Conservation (phyloP, 2,113 vertebrate genomes). For the Monarcha castaneiventris region DNA sequence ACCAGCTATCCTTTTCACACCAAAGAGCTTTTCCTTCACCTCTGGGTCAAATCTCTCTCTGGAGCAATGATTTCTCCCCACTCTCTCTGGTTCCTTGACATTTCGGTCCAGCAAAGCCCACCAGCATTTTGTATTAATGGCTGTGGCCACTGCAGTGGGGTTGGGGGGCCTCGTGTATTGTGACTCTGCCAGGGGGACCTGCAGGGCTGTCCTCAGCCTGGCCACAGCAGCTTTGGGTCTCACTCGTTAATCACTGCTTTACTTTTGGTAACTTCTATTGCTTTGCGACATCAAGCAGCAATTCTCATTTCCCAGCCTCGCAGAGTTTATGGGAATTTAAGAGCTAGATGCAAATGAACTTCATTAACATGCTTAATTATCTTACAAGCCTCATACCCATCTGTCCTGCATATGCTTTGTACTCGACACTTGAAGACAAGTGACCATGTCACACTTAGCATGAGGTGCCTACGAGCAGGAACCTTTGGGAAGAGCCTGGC, state of each 20-base stretch:
- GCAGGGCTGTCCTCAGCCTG: background rate
- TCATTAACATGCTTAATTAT: conserved; percentile 46
- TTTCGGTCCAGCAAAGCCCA: background rate
- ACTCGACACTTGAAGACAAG: background rate
- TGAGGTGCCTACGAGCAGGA: rapidly evolving
- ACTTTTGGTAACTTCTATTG: background rate
- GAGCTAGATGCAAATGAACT: conserved; percentile 40
- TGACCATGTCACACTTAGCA: background rate
- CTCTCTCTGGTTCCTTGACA: rapidly evolving
- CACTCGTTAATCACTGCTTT: background rate
- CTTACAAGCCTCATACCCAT: background rate
- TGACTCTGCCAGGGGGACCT: background rate
- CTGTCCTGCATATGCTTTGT: conserved; percentile 41
- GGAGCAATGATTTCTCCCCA: rapidly evolving
- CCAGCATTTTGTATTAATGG: background rate
- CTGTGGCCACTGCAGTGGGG: rapidly evolving
- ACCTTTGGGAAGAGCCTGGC: background rate
- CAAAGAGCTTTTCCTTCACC: background rate
- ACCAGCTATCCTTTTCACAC: rapidly evolving
- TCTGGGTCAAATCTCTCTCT: background rate
- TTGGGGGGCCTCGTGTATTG: rapidly evolving
- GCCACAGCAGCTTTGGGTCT: background rate
- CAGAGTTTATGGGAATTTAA: conserved; percentile 37
- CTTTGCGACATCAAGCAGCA: background rate
- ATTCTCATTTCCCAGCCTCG: conserved; percentile 41